Evolutionary conservation across 2,888 invertebrate species (phyloP).

Genomic region (Hymenopus coronatus): DNA sequence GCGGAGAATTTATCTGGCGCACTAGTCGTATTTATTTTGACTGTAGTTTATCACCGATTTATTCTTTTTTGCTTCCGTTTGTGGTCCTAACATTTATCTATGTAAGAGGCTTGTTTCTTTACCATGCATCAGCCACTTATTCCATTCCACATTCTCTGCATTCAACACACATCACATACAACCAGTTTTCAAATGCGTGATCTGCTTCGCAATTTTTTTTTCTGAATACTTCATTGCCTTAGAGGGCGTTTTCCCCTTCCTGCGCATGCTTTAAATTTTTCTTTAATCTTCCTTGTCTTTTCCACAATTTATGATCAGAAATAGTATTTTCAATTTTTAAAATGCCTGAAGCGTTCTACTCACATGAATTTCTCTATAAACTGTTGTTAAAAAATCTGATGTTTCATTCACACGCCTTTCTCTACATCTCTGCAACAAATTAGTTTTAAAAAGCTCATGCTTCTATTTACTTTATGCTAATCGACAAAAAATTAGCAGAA

Average conservation of each 20-base stretch:
- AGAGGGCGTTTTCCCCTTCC: background rate
- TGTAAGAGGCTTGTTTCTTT: background rate
- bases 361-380: no score
- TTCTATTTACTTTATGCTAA: no score
- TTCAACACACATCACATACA: no score
- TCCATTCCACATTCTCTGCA: background rate
- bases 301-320: no score
- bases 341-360: no score
- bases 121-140: background rate
- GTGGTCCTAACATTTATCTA: background rate
- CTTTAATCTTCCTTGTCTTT: background rate
- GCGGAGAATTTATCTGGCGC: background rate
- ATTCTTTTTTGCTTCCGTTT: background rate
- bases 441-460: no score
- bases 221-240: background rate
- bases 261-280: background rate
- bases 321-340: no score
- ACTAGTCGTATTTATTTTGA: background rate
- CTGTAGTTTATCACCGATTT: background rate
- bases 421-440: no score
- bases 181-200: background rate
- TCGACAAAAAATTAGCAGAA: no score
- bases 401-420: no score
- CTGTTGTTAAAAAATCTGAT: no score
- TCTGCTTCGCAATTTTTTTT: background rate